Conservation (phyloP, 2,797 vertebrate genomes). For the Cyclura pinguis region DNA sequence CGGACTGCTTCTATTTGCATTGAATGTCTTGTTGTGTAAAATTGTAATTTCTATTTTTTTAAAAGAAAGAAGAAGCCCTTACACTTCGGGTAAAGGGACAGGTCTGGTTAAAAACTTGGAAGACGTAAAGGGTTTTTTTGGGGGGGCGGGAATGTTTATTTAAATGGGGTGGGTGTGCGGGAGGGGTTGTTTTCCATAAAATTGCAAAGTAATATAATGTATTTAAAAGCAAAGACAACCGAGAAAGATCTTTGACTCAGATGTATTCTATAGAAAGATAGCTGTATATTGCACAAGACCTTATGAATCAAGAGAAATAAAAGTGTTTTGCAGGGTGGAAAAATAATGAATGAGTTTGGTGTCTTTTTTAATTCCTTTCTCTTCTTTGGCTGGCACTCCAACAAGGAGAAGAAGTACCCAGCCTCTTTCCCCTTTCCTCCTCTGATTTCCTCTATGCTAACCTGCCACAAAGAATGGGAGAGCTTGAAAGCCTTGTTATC, state of each 20-base stretch:
- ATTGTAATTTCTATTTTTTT: constrained; percentile 92
- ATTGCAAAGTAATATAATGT: constrained; percentile 84
- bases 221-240: constrained; percentile 32
- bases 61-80: constrained; percentile 81
- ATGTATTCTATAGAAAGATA: constrained; percentile 41
- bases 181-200: constrained; percentile 77
- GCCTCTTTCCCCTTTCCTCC: too few relatives aligned
- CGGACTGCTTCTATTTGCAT: constrained; percentile 71
- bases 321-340: constrained; percentile 50
- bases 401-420: too few relatives aligned
- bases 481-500: too few relatives aligned
- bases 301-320: constrained; percentile 64
- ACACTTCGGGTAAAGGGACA: constrained; percentile 56
- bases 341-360: not conserved
- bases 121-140: constrained; percentile 21
- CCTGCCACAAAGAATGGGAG: too few relatives aligned
- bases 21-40: constrained; percentile 85
- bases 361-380: not conserved
- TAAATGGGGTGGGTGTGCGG: constrained; percentile 78
- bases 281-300: constrained; percentile 56
- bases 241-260: constrained; percentile 63
- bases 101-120: constrained; percentile 55
- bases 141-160: constrained; percentile 66
- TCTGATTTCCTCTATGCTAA: too few relatives aligned
- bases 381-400: too few relatives aligned